Percentiles rank a stretch among this genome's conserved stretches.
These are phyloP conservation scores for Planococcus citri DNA, from an alignment of 1,140 invertebrate species.

Conservation along the genomic window DNA sequence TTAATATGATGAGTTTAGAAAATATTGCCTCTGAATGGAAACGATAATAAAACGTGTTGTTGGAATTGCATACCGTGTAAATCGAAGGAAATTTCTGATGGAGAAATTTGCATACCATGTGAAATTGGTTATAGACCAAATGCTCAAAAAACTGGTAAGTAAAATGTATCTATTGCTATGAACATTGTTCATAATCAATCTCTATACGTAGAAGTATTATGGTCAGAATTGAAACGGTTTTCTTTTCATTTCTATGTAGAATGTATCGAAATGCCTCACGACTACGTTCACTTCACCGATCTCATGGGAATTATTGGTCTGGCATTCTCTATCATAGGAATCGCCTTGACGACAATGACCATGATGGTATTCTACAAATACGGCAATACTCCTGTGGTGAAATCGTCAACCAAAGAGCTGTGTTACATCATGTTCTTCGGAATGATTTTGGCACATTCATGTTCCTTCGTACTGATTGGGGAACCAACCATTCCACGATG, in stretches of 20 bases:
- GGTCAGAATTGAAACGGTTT: no score
- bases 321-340: slow-evolving; percentile 44
- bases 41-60: slow-evolving; percentile 51
- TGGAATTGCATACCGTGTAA: slow-evolving; percentile 57
- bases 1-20: no score
- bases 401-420: slow-evolving; percentile 51
- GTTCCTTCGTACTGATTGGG: slow-evolving; percentile 56
- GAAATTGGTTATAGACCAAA: slow-evolving; percentile 50
- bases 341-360: slow-evolving; percentile 45
- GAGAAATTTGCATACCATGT: slow-evolving; percentile 48
- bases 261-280: not conserved
- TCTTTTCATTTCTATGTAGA: not conserved
- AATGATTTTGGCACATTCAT: slow-evolving; percentile 41
- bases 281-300: not conserved
- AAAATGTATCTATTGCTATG: not conserved
- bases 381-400: slow-evolving; percentile 57
- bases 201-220: no score
- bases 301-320: slow-evolving; percentile 44
- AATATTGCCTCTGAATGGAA: slow-evolving; percentile 34
- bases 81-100: slow-evolving; percentile 44
- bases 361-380: slow-evolving; percentile 47
- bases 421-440: slow-evolving; percentile 54
- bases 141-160: slow-evolving; percentile 46
- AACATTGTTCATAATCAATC: no score
- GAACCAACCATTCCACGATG: slow-evolving; percentile 54